Conservation (phyloP, 1,140 invertebrate genomes). For the Uloborus diversus region DNA sequence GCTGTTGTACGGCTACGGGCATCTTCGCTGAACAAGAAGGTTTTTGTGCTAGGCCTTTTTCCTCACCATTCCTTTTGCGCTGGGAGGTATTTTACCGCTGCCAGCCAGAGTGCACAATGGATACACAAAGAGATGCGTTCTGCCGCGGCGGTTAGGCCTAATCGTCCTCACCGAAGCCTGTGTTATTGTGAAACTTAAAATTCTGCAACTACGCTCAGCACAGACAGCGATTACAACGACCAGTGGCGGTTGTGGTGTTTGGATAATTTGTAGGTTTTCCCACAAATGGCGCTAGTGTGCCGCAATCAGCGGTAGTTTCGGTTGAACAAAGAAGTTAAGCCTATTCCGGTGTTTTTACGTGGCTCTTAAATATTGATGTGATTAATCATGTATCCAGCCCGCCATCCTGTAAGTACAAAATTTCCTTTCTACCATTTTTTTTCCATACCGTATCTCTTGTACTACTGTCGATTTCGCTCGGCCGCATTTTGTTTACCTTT, state of each 20-base stretch:
- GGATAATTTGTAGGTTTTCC: slow-evolving; percentile 42
- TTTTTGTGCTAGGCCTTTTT: slow-evolving; percentile 30
- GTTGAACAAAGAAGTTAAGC: slow-evolving; percentile 38
- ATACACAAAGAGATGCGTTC: slow-evolving; percentile 40
- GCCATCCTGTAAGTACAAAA: slow-evolving; percentile 52
- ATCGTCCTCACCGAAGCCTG: background rate
- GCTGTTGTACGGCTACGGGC: slow-evolving; percentile 16
- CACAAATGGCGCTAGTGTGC: slow-evolving; percentile 45
- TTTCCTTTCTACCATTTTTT: too few relatives aligned
- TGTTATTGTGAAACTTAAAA: background rate
- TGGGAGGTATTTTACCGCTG: slow-evolving; percentile 4
- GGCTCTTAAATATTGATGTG: slow-evolving; percentile 40
- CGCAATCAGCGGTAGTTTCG: slow-evolving; percentile 24
- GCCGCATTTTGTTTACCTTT: slow-evolving; percentile 11
- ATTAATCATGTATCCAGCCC: slow-evolving; percentile 52
- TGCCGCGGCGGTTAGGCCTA: slow-evolving; percentile 41
- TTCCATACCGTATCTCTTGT: too few relatives aligned
- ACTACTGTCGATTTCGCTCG: too few relatives aligned
- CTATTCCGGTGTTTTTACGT: slow-evolving; percentile 42
- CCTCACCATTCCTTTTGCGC: too few relatives aligned
- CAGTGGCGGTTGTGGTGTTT: slow-evolving; percentile 22
- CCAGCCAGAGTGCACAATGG: slow-evolving; percentile 26
- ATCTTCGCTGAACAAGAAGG: slow-evolving; percentile 45
- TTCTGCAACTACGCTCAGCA: background rate
- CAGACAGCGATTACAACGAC: background rate